phyloP scores from a whole-genome alignment of 2,113 vertebrate species.

The Sinocyclocheilus grahami region DNA sequence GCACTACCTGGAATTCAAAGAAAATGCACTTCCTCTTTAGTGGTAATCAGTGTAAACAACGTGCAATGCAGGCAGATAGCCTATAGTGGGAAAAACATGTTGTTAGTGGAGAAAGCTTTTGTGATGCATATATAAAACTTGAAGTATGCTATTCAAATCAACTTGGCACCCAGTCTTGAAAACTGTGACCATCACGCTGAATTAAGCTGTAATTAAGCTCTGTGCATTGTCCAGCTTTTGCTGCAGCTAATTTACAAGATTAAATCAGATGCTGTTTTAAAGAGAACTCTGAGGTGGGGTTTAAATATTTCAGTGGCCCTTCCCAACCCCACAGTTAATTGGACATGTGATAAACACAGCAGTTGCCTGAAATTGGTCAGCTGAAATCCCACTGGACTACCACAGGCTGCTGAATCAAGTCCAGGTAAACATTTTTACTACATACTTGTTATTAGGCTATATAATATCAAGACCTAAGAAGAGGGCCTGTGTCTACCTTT shows the following conservation, averaged over 20 bases:
- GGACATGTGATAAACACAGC: conserved; percentile 54
- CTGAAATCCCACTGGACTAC: conserved; percentile 38
- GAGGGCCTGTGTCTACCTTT: background rate
- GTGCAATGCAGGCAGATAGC: background rate
- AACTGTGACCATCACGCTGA: background rate
- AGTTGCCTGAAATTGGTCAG: conserved; percentile 13
- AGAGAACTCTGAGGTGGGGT: conserved; percentile 11
- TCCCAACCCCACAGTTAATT: conserved; percentile 44
- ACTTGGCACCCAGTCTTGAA: background rate
- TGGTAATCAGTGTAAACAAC: background rate
- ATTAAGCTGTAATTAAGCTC: background rate
- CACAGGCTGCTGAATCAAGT: conserved; percentile 15
- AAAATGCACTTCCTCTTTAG: background rate
- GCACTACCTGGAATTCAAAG: background rate
- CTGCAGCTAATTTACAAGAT: background rate
- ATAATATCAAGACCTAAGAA: background rate
- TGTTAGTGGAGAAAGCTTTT: background rate
- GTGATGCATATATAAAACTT: background rate
- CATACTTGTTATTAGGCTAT: background rate
- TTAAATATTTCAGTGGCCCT: conserved; percentile 8
- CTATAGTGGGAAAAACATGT: background rate
- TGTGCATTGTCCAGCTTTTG: background rate
- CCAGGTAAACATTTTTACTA: conserved; percentile 32
- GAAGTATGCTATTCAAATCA: background rate
- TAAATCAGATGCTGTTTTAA: conserved; percentile 14